Conservation (phyloP, 1,140 invertebrate genomes). For the Neuroterus valhalla region DNA sequence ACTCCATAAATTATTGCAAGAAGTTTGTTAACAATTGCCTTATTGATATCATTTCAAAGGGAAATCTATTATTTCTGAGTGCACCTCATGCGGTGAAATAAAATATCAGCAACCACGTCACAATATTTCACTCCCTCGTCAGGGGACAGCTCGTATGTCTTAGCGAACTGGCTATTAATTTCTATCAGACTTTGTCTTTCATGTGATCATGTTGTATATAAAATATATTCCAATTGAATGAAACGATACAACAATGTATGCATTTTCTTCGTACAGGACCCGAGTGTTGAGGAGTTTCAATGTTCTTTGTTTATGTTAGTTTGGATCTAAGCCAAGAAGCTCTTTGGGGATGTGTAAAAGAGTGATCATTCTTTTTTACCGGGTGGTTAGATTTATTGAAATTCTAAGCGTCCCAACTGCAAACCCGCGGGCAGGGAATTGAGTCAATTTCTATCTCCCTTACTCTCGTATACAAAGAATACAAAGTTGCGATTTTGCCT, state of each 20-base stretch:
- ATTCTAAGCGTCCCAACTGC: conserved; percentile 61
- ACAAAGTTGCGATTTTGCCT: not conserved
- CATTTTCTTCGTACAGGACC: not conserved
- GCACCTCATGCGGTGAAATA: not conserved
- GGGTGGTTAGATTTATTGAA: conserved; percentile 64
- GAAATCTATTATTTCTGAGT: not conserved
- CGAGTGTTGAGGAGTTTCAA: conserved; percentile 27
- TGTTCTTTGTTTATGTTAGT: conserved; percentile 43
- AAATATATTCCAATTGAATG: not conserved
- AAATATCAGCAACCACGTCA: not conserved
- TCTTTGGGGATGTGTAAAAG: conserved; percentile 25
- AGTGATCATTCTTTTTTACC: conserved; percentile 43
- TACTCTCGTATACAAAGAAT: not conserved
- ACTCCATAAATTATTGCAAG: not conserved
- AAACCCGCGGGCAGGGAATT: conserved; percentile 25
- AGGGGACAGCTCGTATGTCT: conserved; percentile 11
- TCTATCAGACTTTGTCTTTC: not conserved
- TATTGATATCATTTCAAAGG: not conserved
- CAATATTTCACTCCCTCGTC: conserved; percentile 12
- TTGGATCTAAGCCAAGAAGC: conserved; percentile 50
- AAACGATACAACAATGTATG: not conserved
- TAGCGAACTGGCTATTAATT: not conserved
- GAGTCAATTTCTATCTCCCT: conserved; percentile 10
- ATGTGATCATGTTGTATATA: not conserved
- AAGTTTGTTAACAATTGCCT: not conserved